Evolutionary conservation across 2,888 invertebrate species (phyloP).

Genomic region (Allolobophora icterica): DNA sequence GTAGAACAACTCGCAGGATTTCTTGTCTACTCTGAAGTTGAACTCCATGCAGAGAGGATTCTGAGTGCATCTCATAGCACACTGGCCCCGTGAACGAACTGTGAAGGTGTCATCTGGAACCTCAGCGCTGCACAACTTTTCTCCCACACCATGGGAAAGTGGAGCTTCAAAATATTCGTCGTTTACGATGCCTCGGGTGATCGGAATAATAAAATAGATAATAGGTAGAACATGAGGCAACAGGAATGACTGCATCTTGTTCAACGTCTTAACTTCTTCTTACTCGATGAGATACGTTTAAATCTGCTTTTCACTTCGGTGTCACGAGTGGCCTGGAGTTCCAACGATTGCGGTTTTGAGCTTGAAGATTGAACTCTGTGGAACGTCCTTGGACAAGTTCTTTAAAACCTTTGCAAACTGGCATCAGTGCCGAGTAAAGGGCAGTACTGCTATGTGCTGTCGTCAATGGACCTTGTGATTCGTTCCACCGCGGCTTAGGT

Average conservation of each 20-base stretch:
- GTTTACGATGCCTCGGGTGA: neutral
- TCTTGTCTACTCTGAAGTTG: neutral
- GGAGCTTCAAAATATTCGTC: neutral
- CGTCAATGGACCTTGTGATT: too few species aligned
- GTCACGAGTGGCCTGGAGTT: too few species aligned
- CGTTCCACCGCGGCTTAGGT: too few species aligned
- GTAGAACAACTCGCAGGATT: conserved; percentile 8
- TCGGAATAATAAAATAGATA: neutral
- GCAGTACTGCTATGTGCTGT: too few species aligned
- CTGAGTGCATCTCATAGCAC: neutral
- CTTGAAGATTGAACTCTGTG: too few species aligned
- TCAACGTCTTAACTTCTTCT: neutral
- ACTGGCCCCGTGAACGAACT: neutral
- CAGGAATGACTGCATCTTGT: neutral
- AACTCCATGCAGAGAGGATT: conserved; percentile 11
- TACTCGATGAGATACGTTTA: too few species aligned
- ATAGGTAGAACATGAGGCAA: neutral
- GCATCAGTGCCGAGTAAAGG: too few species aligned
- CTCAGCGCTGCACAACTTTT: neutral
- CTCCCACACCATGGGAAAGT: neutral
- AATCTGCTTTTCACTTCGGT: too few species aligned
- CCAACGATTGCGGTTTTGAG: too few species aligned
- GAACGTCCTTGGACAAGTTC: too few species aligned
- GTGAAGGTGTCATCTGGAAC: neutral
- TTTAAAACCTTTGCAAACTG: too few species aligned